Evolutionary conservation across 2,113 vertebrate genomes (phyloP).

Genomic region (Trematomus loennbergii): DNA sequence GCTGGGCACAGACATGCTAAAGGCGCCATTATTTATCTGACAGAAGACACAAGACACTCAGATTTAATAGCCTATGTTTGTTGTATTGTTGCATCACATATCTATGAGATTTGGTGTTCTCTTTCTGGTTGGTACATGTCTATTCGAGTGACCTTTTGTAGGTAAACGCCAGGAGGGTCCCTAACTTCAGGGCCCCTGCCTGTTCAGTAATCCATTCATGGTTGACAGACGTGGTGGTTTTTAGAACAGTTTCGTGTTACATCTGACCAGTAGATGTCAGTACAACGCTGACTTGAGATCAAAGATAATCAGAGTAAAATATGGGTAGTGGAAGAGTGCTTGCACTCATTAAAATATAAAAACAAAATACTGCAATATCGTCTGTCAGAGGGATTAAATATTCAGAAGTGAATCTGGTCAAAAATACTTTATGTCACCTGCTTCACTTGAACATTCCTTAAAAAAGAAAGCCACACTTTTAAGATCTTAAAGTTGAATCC

Average conservation of each 20-base stretch:
- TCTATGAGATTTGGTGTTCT: not conserved
- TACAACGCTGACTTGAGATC: not conserved
- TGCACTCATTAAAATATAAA: not conserved
- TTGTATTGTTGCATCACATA: too few relatives aligned
- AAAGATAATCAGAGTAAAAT: not conserved
- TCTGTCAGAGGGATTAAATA: not conserved
- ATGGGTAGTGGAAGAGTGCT: not conserved
- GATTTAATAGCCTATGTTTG: too few relatives aligned
- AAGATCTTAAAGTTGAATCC: not conserved
- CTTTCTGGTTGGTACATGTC: not conserved
- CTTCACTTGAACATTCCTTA: not conserved
- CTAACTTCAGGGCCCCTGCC: too few relatives aligned
- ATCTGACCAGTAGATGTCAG: slow-evolving; percentile 65
- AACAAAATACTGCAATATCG: too few relatives aligned
- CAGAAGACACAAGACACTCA: too few relatives aligned
- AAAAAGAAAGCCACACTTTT: not conserved
- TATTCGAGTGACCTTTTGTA: too few relatives aligned
- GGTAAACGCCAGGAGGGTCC: too few relatives aligned
- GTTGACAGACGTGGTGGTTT: not conserved
- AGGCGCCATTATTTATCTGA: too few relatives aligned
- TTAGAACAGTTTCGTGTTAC: not conserved
- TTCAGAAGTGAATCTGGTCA: not conserved
- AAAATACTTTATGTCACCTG: not conserved
- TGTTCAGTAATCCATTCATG: too few relatives aligned
- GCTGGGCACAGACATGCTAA: too few relatives aligned